Base-by-base conservation (phyloP, 2,797 vertebrate species). In the Channallabes apus region DNA sequence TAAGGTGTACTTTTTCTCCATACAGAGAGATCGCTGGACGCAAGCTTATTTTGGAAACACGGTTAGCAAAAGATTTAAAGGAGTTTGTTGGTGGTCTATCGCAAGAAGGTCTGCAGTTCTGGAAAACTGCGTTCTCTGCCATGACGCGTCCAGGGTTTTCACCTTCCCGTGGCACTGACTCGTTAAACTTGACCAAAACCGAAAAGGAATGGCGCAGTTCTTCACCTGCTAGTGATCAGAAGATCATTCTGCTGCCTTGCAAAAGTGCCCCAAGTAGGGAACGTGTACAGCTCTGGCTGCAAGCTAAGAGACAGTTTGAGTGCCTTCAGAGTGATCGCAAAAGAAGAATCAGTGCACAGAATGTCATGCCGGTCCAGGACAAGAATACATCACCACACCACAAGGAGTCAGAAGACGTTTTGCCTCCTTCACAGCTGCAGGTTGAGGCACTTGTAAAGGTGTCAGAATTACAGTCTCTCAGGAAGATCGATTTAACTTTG, bases 111-210 rank as follows among this genome's bases (percentile, higher is more conserved):
- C 94, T 99, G 54, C 94, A 93, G 75, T 96, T 99, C 79, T 99
- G 98, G 98, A 98, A 98, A 93, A 96, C 96, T 0, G 98, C 97
- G 0, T 99, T 99, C 93, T 97, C 96, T 46, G 97, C 96, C 84
- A 99, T 99, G 98, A 97, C 97, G 6, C 95, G 94, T 65, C 93
- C 94, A 58, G 94, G 93, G 0, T 94, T 94, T 88, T 95, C 96
- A 17, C 91, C 91, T 84, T 90, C 89, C 82, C 94, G 87, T 67
- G 93, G 88, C 83, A 80, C 78, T 87, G 93, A 88, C 68, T 87
- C 81, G 62, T 14, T 90, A 78, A 88, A 87, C 68, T 27, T 58
- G 41, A 71, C 46, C 35, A 77, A 24, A 69, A 86, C 93, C 77
- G 92, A 89, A 86, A 91, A 91, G 85, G 90, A 88, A 85, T 89